Base-by-base conservation (phyloP, 1,140 invertebrate genomes). In the Cryptotermes secundus region DNA sequence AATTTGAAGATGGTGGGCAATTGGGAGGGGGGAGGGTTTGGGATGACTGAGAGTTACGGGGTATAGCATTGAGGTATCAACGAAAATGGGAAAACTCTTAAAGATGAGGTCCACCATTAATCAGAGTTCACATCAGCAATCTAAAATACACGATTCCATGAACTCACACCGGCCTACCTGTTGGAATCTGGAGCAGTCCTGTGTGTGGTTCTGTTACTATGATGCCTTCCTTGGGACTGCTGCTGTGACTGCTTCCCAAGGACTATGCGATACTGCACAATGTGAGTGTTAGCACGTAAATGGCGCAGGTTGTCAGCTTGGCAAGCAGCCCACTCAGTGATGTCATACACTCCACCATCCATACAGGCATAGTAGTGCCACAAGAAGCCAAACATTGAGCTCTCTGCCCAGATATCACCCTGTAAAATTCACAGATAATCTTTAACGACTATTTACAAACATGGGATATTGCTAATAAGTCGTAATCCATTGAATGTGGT, bases 311-410 rank as follows among this genome's bases (percentile, higher is more conserved):
- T 96, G 86, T 94, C 93, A 87, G 95, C 96, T 91, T 98, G 97
- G 90, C 97, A 98, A 86, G 95, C 94, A 59, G 97, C 97, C 97
- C 97, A 98, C 89, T 98, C 96, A 42, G 97, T 98, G 84, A 99
- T 97, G 90, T 98, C 96, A 89, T 97, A 98, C 24, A 98, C 95
- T 85, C 94, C 95, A 80, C 96, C 96, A 90, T 98, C 97, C 96
- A 98, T 98, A 86, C 97, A 97, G n/a, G 97, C 97, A 90, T 96
- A 97, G 91, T 98, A 98, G 90, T 97, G 95, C 95, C 97, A 97
- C 79, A 95, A 91, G 86, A 98, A 94, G 82, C 97, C 97, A 91
- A 97, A 93, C 90, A 96, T 93, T 86, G 93, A 93, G 80, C 95
- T 96, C 91, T 99, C 97, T 80, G 97, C 97, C 97, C 97, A 98